A percentile compares a stretch with the other conserved stretches of the same genome.
phyloP scores from a whole-genome alignment of 2,113 vertebrate genomes.

The Myiozetetes cayanensis region DNA sequence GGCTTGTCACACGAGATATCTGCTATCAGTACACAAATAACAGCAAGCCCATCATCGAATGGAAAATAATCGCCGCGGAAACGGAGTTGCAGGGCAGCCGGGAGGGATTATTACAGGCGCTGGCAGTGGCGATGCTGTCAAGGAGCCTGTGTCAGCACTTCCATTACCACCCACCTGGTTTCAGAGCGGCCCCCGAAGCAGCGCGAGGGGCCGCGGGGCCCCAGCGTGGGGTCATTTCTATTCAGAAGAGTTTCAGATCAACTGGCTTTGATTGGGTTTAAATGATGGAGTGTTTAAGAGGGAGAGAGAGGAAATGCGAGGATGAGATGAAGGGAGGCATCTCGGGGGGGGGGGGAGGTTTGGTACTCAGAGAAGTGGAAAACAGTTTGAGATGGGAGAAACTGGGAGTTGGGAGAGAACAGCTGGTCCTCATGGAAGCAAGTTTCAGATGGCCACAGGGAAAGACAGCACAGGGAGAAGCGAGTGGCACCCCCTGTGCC shows the following conservation, averaged over 20 bases:
- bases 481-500: rapidly evolving
- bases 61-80: conserved; percentile 62
- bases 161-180: conserved; percentile 63
- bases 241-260: conserved; percentile 59
- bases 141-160: conserved; percentile 65
- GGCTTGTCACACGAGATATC: conserved; percentile 66
- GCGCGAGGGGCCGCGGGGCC: background rate
- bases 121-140: conserved; percentile 33
- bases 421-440: background rate
- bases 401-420: background rate
- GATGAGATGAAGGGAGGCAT: background rate
- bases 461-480: background rate
- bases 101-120: conserved; percentile 56
- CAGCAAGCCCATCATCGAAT: conserved; percentile 51
- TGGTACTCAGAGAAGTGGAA: conserved; percentile 24
- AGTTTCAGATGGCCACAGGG: background rate
- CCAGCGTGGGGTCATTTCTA: conserved; percentile 30
- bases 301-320: conserved; percentile 15
- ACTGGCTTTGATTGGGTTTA: conserved; percentile 52
- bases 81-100: background rate
- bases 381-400: background rate
- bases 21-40: conserved; percentile 72
- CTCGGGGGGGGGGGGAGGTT: background rate
- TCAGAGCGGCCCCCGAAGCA: background rate
- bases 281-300: conserved; percentile 55